These are phyloP conservation scores for Chionoecetes opilio DNA, from an alignment of 1,140 invertebrate species.

Conservation along the genomic window DNA sequence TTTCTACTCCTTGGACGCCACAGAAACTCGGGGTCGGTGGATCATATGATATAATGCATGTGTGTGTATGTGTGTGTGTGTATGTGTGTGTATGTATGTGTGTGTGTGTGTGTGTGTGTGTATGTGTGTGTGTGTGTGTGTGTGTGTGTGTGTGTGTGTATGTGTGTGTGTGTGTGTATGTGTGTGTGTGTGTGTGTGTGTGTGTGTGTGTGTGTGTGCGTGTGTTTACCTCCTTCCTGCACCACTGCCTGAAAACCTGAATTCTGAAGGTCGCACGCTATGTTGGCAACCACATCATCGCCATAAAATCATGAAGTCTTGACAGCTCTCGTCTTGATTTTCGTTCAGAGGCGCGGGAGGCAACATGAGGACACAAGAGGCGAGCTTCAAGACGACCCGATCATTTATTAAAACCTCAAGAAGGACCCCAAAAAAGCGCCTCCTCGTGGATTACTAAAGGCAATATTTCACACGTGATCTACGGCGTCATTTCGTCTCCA, in stretches of 20 bases:
- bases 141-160: not conserved
- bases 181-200: constrained; percentile 55
- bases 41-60: not conserved
- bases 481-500: constrained; percentile 17
- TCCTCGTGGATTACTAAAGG: not conserved
- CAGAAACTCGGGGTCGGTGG: not conserved
- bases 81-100: not conserved
- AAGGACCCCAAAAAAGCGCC: constrained; percentile 1
- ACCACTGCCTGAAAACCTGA: not conserved
- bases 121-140: too few species aligned
- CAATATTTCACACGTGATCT: not conserved
- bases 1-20: too few species aligned
- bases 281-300: not conserved
- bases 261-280: not conserved
- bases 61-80: constrained; percentile 43
- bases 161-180: constrained; percentile 48
- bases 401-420: not conserved
- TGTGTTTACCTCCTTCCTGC: not conserved
- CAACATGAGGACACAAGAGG: not conserved
- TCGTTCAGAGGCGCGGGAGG: not conserved
- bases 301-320: not conserved
- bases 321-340: not conserved
- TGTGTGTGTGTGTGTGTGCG: constrained; percentile 38
- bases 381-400: not conserved
- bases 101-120: too few species aligned